Evolutionary conservation across 2,888 invertebrate genomes (phyloP).

Genomic region (Leptopilina syphax): DNA sequence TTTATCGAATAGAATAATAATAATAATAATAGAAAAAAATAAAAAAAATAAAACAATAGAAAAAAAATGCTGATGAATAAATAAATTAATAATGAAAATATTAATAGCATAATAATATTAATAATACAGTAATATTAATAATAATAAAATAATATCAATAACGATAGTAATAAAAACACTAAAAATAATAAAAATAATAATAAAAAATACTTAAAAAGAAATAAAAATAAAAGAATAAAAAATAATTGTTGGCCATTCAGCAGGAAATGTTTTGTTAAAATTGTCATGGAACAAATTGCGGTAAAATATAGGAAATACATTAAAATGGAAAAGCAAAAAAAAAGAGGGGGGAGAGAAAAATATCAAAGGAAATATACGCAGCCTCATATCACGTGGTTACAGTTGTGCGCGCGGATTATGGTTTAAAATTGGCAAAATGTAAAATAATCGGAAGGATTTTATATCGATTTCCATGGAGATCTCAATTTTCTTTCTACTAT

Average conservation of each 20-base stretch:
- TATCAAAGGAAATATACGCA: slow-evolving; percentile 2
- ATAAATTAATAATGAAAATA: no score
- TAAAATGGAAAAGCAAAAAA: neutral
- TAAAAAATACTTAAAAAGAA: no score
- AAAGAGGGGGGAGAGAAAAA: neutral
- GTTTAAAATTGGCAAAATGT: neutral
- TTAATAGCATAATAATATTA: no score
- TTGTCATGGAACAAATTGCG: neutral
- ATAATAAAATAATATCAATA: no score
- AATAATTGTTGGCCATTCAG: neutral
- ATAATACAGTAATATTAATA: no score
- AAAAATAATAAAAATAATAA: no score
- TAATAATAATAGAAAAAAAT: no score
- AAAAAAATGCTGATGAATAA: no score
- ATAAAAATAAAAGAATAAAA: no score
- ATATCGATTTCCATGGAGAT: slow-evolving; percentile 24
- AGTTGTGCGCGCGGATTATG: neutral
- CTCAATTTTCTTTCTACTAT: neutral
- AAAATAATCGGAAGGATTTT: slow-evolving; percentile 17
- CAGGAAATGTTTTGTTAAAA: neutral
- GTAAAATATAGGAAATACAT: neutral
- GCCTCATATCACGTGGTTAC: neutral
- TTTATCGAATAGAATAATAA: no score
- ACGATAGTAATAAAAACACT: no score
- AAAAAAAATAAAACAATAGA: no score